Base-by-base conservation (phyloP, 2,888 invertebrate genomes). In the Xiphydria camelus region DNA sequence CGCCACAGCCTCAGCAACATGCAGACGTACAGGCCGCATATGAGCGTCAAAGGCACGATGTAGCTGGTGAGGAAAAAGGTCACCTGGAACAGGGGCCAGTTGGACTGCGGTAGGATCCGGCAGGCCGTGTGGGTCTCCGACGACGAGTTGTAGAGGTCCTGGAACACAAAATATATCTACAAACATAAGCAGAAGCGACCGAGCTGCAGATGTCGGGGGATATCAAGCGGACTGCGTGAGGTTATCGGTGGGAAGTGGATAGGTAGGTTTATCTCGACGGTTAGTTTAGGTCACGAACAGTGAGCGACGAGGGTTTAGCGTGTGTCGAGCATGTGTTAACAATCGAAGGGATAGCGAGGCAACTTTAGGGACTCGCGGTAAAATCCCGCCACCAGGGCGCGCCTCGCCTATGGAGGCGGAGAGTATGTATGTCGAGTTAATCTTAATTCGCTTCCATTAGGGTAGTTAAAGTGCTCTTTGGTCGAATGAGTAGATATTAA, bases 1-100 rank as follows among this genome's bases (percentile, higher is more conserved):
- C 87, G 87, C 88, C 95, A 92, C 59, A 96, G 79, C 59, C 92
- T 82, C 62, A 87, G 85, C 73, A 96, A 78, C 91, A 96, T 93
- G 62, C 89, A 84, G 76, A 93, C 85, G 75, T 96, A 96, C 56
- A 96, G 81, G 51, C 90, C 84, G 70, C 89, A 88, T 68, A 94
- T 94, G 62, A 94, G 79, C 37, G 88, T 84, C 76, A 96, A 77
- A 1, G 96, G 96, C 53, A 94, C 82, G 58, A 91, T 86, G 77
- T 93, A 96, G 40, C 93, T 92, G 47, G 91, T 89, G 51, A 89
- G 78, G 73, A 94, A 91, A 79, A 95, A 94, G 6, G 87, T 84
- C 74, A 91, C 83, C 79, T 92, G 86, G 66, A 83, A 85, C 10
- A 79, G 78, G 48, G 82, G 76, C 68, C 82, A 81, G 68, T 68